phyloP scores from a whole-genome alignment of 2,113 vertebrate genomes.

The Penelope pileata region DNA sequence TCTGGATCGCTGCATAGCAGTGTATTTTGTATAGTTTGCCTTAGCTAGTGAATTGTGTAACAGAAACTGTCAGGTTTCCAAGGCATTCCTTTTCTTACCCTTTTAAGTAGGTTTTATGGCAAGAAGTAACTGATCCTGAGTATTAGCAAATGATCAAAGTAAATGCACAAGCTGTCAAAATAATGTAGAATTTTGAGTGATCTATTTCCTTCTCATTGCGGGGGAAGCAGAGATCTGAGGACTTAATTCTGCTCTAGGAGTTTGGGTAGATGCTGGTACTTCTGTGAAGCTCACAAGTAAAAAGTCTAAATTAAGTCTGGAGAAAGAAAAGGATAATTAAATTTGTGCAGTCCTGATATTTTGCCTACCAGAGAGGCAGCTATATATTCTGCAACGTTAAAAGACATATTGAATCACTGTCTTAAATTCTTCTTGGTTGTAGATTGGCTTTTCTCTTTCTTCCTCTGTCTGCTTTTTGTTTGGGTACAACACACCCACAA shows the following conservation, averaged over 20 bases:
- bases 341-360: background rate
- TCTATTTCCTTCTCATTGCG: background rate
- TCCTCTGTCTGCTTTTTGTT: constrained; percentile 76
- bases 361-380: background rate
- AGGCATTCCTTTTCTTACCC: background rate
- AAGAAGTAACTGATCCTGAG: background rate
- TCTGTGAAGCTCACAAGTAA: background rate
- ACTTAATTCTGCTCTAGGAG: background rate
- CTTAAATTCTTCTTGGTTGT: background rate
- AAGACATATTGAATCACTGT: background rate
- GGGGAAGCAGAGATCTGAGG: background rate
- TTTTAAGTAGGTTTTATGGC: background rate
- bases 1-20: constrained; percentile 17
- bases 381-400: background rate
- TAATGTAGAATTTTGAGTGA: background rate
- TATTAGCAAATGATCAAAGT: background rate
- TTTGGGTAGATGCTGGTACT: background rate
- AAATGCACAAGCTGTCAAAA: background rate
- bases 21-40: background rate
- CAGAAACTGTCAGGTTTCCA: background rate
- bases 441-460: constrained; percentile 86
- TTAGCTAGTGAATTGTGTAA: background rate
- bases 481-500: constrained; percentile 78
- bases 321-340: background rate
- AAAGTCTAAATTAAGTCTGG: background rate